Conservation (phyloP, 2,797 vertebrate genomes). For the Echiichthys vipera region DNA sequence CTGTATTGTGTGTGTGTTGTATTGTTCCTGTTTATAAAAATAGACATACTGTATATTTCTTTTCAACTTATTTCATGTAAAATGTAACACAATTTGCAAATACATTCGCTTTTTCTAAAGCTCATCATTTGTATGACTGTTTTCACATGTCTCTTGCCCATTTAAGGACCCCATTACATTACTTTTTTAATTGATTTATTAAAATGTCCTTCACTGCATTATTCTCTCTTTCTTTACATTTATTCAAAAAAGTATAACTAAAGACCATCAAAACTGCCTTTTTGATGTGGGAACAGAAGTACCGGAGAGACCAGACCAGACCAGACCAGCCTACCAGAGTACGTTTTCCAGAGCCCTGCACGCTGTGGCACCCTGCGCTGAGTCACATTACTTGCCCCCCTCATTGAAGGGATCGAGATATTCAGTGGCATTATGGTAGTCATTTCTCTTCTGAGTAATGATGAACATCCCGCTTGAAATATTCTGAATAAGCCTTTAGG, state of each 20-base stretch:
- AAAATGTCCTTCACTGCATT: not conserved
- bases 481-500: not conserved
- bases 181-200: slow-evolving; percentile 19
- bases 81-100: not conserved
- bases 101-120: not conserved
- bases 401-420: slow-evolving; percentile 4
- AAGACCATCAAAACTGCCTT: slow-evolving; percentile 10
- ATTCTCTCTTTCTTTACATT: slow-evolving; percentile 10
- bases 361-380: slow-evolving; percentile 5
- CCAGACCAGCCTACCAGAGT: too few species aligned
- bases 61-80: not conserved
- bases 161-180: slow-evolving; percentile 28
- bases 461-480: slow-evolving; percentile 19
- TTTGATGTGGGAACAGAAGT: slow-evolving; percentile 2
- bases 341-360: not conserved
- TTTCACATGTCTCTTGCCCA: slow-evolving; percentile 1
- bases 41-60: too few species aligned
- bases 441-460: slow-evolving; percentile 12
- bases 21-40: too few species aligned
- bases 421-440: slow-evolving; percentile 8
- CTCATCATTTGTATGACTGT: not conserved
- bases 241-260: not conserved
- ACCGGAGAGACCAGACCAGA: too few species aligned
- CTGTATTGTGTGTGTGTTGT: too few species aligned
- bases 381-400: slow-evolving; percentile 17